Percentiles rank a stretch among this genome's conserved stretches.
These are phyloP conservation scores for Limonius californicus DNA, from an alignment of 1,140 invertebrate genomes.

Conservation along the genomic window DNA sequence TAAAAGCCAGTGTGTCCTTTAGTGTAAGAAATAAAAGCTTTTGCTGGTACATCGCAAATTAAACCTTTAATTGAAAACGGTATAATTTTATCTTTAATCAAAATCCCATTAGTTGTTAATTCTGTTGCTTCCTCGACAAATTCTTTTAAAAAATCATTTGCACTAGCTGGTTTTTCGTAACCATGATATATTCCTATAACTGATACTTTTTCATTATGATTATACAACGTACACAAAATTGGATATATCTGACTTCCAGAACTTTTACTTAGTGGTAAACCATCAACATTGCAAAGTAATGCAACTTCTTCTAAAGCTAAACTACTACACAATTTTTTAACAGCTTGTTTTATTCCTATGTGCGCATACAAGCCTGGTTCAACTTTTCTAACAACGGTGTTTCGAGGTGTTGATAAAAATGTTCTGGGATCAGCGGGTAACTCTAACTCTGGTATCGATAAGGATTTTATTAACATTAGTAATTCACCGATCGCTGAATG, in stretches of 20 bases:
- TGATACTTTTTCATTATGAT: background rate
- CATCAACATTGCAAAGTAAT: constrained; percentile 15
- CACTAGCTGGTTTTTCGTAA: background rate
- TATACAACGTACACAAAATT: constrained; percentile 16
- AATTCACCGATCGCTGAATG: background rate
- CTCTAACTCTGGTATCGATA: background rate
- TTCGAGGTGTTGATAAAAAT: background rate
- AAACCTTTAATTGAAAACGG: background rate
- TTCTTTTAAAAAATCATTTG: constrained; percentile 13
- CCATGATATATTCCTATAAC: constrained; percentile 5
- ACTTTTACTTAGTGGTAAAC: constrained; percentile 1
- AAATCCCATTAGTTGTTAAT: background rate
- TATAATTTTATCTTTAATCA: background rate
- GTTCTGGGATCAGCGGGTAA: background rate
- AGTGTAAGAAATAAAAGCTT: background rate
- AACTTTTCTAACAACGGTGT: background rate
- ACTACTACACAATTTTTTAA: background rate
- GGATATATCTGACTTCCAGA: constrained; percentile 22
- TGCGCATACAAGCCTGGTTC: background rate
- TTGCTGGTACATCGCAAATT: background rate
- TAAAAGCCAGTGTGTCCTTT: background rate
- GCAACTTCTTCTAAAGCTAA: background rate
- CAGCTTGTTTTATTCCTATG: background rate
- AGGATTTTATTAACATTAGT: no score
- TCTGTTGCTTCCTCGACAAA: constrained; percentile 11